phyloP scores from a whole-genome alignment of 2,888 invertebrate species.

The Caradrina clavipalpis region DNA sequence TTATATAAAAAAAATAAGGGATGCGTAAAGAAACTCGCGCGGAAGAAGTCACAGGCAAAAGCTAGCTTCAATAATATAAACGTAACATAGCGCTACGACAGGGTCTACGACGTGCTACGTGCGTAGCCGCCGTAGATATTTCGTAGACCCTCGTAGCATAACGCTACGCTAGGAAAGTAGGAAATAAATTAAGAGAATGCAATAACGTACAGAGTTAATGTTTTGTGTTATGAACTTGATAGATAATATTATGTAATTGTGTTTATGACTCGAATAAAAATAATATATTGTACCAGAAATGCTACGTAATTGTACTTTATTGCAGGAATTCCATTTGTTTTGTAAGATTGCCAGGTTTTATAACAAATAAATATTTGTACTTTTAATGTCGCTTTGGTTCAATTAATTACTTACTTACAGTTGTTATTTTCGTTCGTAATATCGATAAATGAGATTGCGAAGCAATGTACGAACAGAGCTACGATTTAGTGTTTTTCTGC shows the following conservation, averaged over 20 bases:
- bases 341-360: background rate
- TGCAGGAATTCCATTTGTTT: slow-evolving; percentile 1
- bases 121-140: slow-evolving; percentile 18
- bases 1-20: too few relatives aligned
- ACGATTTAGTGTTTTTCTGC: background rate
- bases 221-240: slow-evolving; percentile 12
- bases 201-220: slow-evolving; percentile 32
- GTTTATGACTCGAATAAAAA: slow-evolving; percentile 9
- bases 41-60: too few relatives aligned
- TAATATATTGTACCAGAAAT: slow-evolving; percentile 4
- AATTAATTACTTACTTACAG: background rate
- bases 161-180: slow-evolving; percentile 12
- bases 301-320: background rate
- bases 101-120: slow-evolving; percentile 34
- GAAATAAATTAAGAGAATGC: slow-evolving; percentile 7
- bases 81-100: slow-evolving; percentile 2
- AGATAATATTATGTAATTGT: slow-evolving; percentile 6
- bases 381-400: background rate
- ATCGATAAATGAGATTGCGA: background rate
- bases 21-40: too few relatives aligned
- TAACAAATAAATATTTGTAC: background rate
- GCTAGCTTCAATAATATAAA: background rate
- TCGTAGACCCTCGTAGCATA: slow-evolving; percentile 36
- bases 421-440: background rate
- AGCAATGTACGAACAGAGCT: background rate